Evolutionary conservation across 2,113 vertebrate genomes (phyloP), one percentile per base, ranked within the genome.

Genomic region (Salvelinus namaycush): DNA sequence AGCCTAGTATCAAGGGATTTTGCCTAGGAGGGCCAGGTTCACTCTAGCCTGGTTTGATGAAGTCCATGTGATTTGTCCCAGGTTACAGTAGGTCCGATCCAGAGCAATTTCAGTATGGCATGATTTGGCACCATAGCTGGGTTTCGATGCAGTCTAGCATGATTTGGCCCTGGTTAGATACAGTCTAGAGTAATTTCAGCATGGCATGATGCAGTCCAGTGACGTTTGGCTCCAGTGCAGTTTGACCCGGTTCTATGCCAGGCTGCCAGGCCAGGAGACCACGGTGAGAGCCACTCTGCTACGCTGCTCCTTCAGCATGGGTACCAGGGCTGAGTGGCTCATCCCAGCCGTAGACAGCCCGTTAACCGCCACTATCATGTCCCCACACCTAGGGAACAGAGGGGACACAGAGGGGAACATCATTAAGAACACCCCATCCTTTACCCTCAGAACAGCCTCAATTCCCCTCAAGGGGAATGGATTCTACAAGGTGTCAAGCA

Each of bases 291-390:
- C 97, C 80, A 99, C 97, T 88, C 97, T 96, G 92, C 94, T 98
- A 74, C 98, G 94, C 87, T 98, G 97, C 86, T 99, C 98, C 91
- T 99, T 99, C 91, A 99, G 83, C 97, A 99, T 98, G 77, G 97
- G 97, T 57, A 99, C 97, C 1, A 99, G 89, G 0, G 97, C 97
- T 0, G 98, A 98, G 89, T 99, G 98, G 92, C 97, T 99, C 98
- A 99, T 99, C 79, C 98, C 97, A 71, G 96, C 94, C 0, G 98
- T 99, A 0, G 97, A 97, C 1, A 99, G 92, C 83, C 97, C 93
- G 0, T 99, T 99, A 39, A 99, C 98, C 0, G 97, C 97, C 68
- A 99, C 94, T 13, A 99, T 99, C 98, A 99, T 99, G 87, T 99
- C 98, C 0, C 98, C 98, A 70, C 98, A 99, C 90, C 98, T 99